Base-by-base conservation (phyloP, 2,888 invertebrate species). In the Cheilosia urbana region DNA sequence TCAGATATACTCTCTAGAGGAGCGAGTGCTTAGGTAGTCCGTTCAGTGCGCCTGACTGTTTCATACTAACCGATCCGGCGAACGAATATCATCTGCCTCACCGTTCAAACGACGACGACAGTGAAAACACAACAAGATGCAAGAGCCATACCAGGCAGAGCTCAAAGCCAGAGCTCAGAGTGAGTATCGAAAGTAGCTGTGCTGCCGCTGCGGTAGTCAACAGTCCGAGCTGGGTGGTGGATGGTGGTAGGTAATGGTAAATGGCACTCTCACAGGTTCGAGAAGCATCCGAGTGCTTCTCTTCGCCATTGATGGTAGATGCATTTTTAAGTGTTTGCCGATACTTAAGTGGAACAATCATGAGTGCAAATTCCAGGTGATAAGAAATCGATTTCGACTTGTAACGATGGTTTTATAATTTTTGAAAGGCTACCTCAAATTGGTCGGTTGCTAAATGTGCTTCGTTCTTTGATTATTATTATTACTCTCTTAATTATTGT, bases 41-140 rank as follows among this genome's bases (percentile, higher is more conserved):
- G 85, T 81, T 81, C 81, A 72, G 63, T 49, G 72, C 76, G 81
- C 63, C 81, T 81, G 66, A 66, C 85, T 81, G 81, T 77, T 76
- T 81, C 81, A 85, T 81, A 85, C 85, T 85, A 85, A 85, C 85
- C 81, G 81, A 85, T 81, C 76, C 81, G 77, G 81, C 76, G 51
- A 72, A 62, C 45, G 72, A 77, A 81, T 81, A 81, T 85, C 85
- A 85, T 85, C 85, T 85, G 85, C 85, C 68, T 77, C 40, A 47
- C 76, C 71, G 73, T 37, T 72, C 51, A 42, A 49, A 42, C 58
- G 42, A 51, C 69, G 21, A 72, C 77, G 63, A 66, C 71, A 66
- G 42, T 13, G 17, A 34, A 34, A 17, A 62, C 45, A n/a, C 45
- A 30, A 51, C 21, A 55, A 51, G 34, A 24, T 30, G 2, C 30